Evolutionary conservation across 2,888 invertebrate genomes (phyloP), one percentile per base, ranked within the genome.

Genomic region (Cremastobaeus sp.): DNA sequence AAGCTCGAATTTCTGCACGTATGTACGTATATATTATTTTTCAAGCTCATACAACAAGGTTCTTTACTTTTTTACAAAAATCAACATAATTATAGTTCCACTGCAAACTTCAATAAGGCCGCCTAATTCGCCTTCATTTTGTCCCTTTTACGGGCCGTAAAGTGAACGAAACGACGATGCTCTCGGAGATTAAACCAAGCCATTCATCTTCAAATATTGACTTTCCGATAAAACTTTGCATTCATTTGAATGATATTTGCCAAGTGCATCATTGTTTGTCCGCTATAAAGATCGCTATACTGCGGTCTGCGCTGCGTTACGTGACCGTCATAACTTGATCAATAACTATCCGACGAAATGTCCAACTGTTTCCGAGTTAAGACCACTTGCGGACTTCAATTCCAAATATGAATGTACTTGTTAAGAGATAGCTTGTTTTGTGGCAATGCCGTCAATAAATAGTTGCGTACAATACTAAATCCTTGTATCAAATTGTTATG

Each of bases 261-360:
- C 34, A 18, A 55, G 25, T 41, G 43, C 28, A 55, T 55, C 48
- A 70, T 55, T 70, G 69, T 70, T 62, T 62, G 48, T 55, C 28
- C 43, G 34, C 48, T n/a, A 50, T 35, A 41, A 48, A 50, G 41
- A 55, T 55, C 48, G 48, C 30, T 64, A 43, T 68, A 43, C 52
- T 15, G 39, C 25, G 11, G 32, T 21, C 11, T 39, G 41, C 39
- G n/a, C 43, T 45, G 39, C 37, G 69, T 69, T 54, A 60, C 59
- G 62, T 55, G 62, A 60, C 62, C 39, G 41, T 62, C 60, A 70
- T 70, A 62, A 62, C 55, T 55, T 70, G 70, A 62, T 70, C 55
- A 62, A 70, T 70, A 70, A 70, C 48, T 28, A 41, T 70, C 55
- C 62, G 47, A 55, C 62, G 55, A 55, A 70, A 62, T 35, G 62